A percentile compares a stretch with the other conserved stretches of the same genome.
Evolutionary conservation across 1,140 invertebrate species (phyloP).

Genomic region (Zaprionus taronus): DNA sequence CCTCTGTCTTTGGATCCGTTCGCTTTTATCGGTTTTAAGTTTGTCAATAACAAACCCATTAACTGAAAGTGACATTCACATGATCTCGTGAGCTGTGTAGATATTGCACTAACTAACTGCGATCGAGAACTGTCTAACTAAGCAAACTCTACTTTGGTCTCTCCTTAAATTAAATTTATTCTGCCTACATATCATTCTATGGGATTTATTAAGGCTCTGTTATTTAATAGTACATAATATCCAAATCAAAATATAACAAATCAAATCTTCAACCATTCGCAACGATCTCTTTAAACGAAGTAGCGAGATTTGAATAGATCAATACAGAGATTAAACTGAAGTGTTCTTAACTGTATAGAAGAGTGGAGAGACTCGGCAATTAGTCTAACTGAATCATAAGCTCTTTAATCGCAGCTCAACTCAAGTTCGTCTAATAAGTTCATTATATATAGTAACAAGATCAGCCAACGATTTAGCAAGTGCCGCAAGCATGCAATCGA

Average conservation of each 20-base stretch:
- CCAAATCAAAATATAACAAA: no score
- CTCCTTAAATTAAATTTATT: no score
- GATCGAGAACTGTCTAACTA: no score
- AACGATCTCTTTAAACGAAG: not conserved
- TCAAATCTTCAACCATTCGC: no score
- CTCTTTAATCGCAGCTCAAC: not conserved
- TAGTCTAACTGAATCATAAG: not conserved
- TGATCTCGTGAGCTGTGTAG: constrained; percentile 4
- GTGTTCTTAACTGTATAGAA: not conserved
- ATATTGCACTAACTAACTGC: not conserved
- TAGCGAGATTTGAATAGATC: not conserved
- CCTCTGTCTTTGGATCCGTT: not conserved
- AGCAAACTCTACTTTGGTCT: no score
- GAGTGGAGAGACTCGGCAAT: not conserved
- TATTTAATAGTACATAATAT: no score
- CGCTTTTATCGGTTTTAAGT: constrained; percentile 4
- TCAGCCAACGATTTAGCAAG: not conserved
- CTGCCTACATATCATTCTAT: no score
- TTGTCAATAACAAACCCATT: constrained; percentile 45
- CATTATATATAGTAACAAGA: not conserved
- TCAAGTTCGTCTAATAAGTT: not conserved
- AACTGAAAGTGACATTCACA: constrained; percentile 42
- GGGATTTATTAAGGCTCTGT: no score
- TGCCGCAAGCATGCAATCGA: not conserved
- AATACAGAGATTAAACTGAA: not conserved